Evolutionary conservation across 2,888 invertebrate species (phyloP), one percentile per base, ranked within the genome.

Genomic region (Phaedon cochleariae): DNA sequence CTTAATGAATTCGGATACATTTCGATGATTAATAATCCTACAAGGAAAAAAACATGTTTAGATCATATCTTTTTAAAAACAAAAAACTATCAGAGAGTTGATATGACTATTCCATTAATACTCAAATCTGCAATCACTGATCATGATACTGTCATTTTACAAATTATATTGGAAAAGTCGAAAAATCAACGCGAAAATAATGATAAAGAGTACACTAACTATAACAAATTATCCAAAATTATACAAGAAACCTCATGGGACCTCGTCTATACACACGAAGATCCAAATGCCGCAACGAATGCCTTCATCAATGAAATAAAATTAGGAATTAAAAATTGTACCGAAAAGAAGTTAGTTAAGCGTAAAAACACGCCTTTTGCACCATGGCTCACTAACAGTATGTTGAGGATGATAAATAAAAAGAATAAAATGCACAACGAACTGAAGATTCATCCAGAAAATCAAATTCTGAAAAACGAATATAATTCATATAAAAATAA

Each of bases 131-230:
- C 34, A n/a, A n/a, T n/a, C n/a, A 45, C 45, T 45, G 45, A 45
- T 45, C 45, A 45, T 12, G n/a, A 45, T 45, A 45, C 45, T 7
- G 45, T 45, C 17, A 45, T 45, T 7, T 4, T 45, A 45, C 45
- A 12, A 45, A 45, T 45, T 12, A 45, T 45, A 45, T 48, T 48
- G 18, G 48, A 48, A 48, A 12, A 48, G 21, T 48, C 12, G 6
- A 48, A 48, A 20, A 48, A 48, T 48, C 48, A 48, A 48, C 48
- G 9, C 9, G 2, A 48, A 17, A 48, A 1, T n/a, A 48, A 48
- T 21, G 20, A 48, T 48, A 48, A 48, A 48, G 48, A 48, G 48
- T 48, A 48, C 48, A 48, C 20, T 1, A 48, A 48, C 48, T 48
- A 48, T 21, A n/a, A 48, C 6, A 18, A 48, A 21, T 48, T 48